Base-by-base conservation (phyloP, 2,113 vertebrate species). In the Sinocyclocheilus anophthalmus region DNA sequence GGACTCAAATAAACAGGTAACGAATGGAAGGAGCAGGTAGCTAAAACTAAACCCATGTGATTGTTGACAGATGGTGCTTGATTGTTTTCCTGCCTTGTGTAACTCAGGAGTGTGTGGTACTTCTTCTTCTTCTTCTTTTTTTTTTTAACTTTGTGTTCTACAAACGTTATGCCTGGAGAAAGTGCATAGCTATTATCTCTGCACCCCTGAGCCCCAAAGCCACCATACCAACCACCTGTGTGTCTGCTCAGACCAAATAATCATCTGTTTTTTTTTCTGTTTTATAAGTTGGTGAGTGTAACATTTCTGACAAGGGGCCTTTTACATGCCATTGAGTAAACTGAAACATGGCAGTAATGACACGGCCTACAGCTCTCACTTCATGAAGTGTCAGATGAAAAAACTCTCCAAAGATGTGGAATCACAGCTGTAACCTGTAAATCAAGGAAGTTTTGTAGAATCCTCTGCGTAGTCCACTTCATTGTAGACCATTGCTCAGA, bases 21-120 rank as follows among this genome's bases (percentile, higher is more conserved):
- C 53, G 26, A 82, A 48, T 69, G 7, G 26, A 79, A 82, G 39
- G 11, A 72, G 48, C 81, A 72, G 65, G 81, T 70, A 55, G 65
- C 81, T 83, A 70, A 69, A 53, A 53, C 63, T 55, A 72, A 83
- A 55, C 81, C 53, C 76, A 72, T 72, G 65, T 81, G 61, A 50
- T 72, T 83, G 81, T 72, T 83, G 42, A 72, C 81, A 83, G 81
- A 72, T 70, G 63, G 26, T 53, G 63, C 42, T 37, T 72, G 45
- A 72, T 69, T 72, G 48, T 80, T 80, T 42, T 33, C 8, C n/a
- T 50, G 14, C 61, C 22, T 81, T 50, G 30, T 67, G 13, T 33
- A 81, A 50, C 16, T 81, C 24, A 20, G 12, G 22, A 48, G 48
- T 50, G 3, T 50, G 59, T 24, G 37, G 57, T 20, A 16, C 20